Evolutionary conservation across 2,113 vertebrate species (phyloP).

Genomic region (Xenopus tropicalis): UCB_Xtro_10.0 CM004445.2:114925001-114925500

Average conservation of each 20-base stretch:
- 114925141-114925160: slow-evolving; percentile 31
- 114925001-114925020: neutral
- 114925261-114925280: neutral
- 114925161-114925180: slow-evolving; percentile 27
- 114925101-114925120: slow-evolving; percentile 27
- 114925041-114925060: neutral
- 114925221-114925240: slow-evolving; percentile 17
- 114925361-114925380: neutral
- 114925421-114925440: neutral
- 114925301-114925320: neutral
- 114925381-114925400: neutral
- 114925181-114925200: slow-evolving; percentile 31
- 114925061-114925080: slow-evolving; percentile 8
- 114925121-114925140: slow-evolving; percentile 32
- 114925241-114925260: slow-evolving; percentile 12
- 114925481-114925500: too few species aligned
- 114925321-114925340: neutral
- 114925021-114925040: neutral
- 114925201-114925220: slow-evolving; percentile 21
- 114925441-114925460: too few species aligned
- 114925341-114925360: neutral
- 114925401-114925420: neutral
- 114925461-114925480: too few species aligned
- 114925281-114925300: slow-evolving; percentile 7
- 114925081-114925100: slow-evolving; percentile 34